Evolutionary conservation across 2,113 vertebrate genomes (phyloP), one percentile per base, ranked within the genome.

Genomic region (Otocyon megalotis): DNA sequence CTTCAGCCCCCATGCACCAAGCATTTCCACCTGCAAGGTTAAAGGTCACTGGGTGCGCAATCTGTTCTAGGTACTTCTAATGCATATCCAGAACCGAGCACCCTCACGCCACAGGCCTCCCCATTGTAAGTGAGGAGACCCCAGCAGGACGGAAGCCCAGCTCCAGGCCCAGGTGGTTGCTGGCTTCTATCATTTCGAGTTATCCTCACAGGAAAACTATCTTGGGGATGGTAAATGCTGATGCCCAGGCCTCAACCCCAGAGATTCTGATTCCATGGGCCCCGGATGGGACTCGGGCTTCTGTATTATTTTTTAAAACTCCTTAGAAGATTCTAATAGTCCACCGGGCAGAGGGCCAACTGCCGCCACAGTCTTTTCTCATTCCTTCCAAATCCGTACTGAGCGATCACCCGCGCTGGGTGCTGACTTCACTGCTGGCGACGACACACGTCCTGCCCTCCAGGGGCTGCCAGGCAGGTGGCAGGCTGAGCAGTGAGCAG

Each of bases 361-460:
- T 5, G n/a, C 5, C 22, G 0, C 43, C 2, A 22, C 17, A 2
- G 1, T 8, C 53, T 4, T 3, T 24, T 54, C 17, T 58, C 11
- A 19, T 32, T 56, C 48, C 72, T 65, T 20, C 6, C 26, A 30
- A 56, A 37, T 37, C 13, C 12, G 7, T 8, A 1, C 60, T 17
- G 30, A 6, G 2, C 12, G 26, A 0, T 10, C 58, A 43, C 82
- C 13, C 3, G 48, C 19, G 0, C 53, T 10, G 37, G 10, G 28
- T 32, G 9, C 22, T 5, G 16, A 2, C 35, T 17, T 63, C 11
- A 16, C 17, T 8, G 17, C 4, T 5, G 30, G 26, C 28, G 20
- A 16, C 6, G 35, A 30, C 22, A 5, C 37, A 5, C 13, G 10
- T 15, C 26, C 35, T 53, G 82, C n/a, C 77, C 53, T 22, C 89